Conservation (phyloP, 2,888 invertebrate genomes). For the Drosophila ochracea region DNA sequence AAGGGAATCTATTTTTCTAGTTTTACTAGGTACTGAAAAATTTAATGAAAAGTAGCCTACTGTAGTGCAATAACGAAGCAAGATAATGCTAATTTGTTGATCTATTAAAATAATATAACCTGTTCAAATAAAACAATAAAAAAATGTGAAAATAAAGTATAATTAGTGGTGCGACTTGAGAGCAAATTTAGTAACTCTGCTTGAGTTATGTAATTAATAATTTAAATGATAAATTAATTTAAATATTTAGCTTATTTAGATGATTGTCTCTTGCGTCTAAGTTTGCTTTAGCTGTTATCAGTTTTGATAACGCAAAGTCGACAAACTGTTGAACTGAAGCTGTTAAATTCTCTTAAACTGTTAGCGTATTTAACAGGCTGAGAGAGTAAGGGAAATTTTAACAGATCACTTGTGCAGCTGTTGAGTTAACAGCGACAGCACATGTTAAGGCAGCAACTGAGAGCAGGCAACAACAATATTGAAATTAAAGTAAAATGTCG, state of each 20-base stretch:
- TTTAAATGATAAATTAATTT: neutral
- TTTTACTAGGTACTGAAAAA: too few relatives aligned
- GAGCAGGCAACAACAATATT: slow-evolving; percentile 17
- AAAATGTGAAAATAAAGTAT: neutral
- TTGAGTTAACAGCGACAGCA: slow-evolving; percentile 1
- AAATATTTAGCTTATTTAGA: slow-evolving; percentile 5
- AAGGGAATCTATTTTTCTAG: too few relatives aligned
- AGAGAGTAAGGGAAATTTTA: slow-evolving; percentile 56
- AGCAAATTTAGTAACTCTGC: neutral
- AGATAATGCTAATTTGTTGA: neutral
- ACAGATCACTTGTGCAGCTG: slow-evolving; percentile 22
- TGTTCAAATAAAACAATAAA: neutral
- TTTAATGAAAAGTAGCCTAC: neutral
- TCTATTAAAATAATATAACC: neutral
- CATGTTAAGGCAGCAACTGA: neutral
- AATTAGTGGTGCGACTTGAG: neutral
- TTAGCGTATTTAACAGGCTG: slow-evolving; percentile 12
- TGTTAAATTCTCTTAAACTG: slow-evolving; percentile 63
- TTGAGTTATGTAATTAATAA: neutral
- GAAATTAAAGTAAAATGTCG: slow-evolving; percentile 29
- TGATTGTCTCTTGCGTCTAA: slow-evolving; percentile 2
- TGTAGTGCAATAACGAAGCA: neutral
- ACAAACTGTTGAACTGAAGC: neutral
- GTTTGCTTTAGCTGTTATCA: slow-evolving; percentile 43
- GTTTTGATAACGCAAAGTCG: slow-evolving; percentile 40